Evolutionary conservation across 2,797 vertebrate species (phyloP).

Genomic region (Xenops minutus): DNA sequence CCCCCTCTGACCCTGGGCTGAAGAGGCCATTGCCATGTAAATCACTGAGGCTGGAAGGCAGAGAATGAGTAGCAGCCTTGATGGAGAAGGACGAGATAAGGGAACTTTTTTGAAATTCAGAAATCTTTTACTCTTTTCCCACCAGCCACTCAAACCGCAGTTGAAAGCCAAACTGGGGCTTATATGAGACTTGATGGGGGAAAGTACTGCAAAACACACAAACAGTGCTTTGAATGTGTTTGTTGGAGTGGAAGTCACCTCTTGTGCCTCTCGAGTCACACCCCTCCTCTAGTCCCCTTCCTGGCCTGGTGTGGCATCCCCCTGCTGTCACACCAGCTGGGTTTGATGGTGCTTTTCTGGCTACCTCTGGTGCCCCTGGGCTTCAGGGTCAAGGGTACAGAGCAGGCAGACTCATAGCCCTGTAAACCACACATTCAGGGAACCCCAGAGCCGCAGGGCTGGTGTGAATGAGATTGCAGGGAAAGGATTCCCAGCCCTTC

Average conservation of each 20-base stretch:
- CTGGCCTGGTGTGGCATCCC: neutral
- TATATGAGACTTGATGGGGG: neutral
- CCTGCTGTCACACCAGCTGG: neutral
- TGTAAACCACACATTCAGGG: neutral
- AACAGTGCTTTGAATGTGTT: neutral
- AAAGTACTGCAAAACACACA: neutral
- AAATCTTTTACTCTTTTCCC: neutral
- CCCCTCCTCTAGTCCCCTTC: neutral
- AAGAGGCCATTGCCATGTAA: constrained; percentile 19
- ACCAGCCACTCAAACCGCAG: neutral
- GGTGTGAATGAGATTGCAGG: neutral
- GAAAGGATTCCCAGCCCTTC: neutral
- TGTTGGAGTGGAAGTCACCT: neutral
- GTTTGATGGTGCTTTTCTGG: neutral
- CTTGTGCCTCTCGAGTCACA: neutral
- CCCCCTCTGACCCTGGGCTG: neutral
- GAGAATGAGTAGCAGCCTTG: neutral
- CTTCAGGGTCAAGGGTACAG: neutral
- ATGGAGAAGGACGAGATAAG: constrained; percentile 4
- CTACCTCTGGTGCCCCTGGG: neutral
- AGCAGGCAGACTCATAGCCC: neutral
- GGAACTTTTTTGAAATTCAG: neutral
- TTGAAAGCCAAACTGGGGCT: neutral
- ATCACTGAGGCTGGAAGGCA: neutral
- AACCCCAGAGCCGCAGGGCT: neutral